These are phyloP conservation scores for Agonum fuliginosum DNA, from an alignment of 2,888 invertebrate genomes.

Conservation along the genomic window DNA sequence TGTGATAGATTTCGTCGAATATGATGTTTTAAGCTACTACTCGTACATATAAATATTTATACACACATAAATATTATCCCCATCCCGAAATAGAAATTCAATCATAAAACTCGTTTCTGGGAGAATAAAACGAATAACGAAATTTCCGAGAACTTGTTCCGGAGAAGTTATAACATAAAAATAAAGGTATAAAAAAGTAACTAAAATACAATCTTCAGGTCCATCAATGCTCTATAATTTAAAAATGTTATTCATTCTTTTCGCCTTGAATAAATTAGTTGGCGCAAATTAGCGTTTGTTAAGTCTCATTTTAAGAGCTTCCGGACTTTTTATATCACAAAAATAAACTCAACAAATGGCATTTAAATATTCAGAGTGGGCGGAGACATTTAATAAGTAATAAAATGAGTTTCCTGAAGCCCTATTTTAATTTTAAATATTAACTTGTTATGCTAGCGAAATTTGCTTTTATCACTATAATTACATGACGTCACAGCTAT, in stretches of 20 bases:
- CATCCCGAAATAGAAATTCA: conserved; percentile 58
- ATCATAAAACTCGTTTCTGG: conserved; percentile 57
- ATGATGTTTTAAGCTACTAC: conserved; percentile 47
- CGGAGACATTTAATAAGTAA: conserved; percentile 3
- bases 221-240: conserved; percentile 39
- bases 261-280: conserved; percentile 44
- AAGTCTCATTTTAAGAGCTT: conserved; percentile 47
- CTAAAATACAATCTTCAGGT: conserved; percentile 38
- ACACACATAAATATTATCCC: conserved; percentile 54
- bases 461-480: no score
- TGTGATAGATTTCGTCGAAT: conserved; percentile 33
- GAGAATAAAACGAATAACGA: conserved; percentile 49
- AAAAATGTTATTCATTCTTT: conserved; percentile 23
- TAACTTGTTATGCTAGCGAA: no score
- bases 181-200: conserved; percentile 48
- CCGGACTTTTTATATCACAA: conserved; percentile 42
- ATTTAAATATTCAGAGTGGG: conserved; percentile 20
- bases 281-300: conserved; percentile 36
- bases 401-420: conserved; percentile 8
- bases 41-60: conserved; percentile 47
- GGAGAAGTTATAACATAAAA: conserved; percentile 42
- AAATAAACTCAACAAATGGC: conserved; percentile 31
- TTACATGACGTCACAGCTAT: no score
- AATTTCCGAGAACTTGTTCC: conserved; percentile 55
- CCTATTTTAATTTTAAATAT: no score